phyloP scores from a whole-genome alignment of 2,888 invertebrate species.

The Thelaira solivaga region DNA sequence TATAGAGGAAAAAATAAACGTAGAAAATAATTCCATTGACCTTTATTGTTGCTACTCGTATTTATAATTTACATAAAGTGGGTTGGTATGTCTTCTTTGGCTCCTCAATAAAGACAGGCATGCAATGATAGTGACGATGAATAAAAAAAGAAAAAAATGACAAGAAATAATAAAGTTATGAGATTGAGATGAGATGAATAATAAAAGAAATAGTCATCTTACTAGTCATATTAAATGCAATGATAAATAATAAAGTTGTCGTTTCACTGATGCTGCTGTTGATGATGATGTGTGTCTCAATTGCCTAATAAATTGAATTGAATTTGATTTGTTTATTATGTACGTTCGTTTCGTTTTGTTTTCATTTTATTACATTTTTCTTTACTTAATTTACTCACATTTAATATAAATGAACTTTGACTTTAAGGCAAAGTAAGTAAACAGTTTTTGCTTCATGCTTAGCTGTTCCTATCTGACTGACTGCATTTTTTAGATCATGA shows the following conservation, averaged over 20 bases:
- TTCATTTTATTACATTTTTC: conserved; percentile 22
- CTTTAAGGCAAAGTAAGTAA: conserved; percentile 39
- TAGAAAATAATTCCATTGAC: conserved; percentile 53
- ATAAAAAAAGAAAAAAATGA: conserved; percentile 4
- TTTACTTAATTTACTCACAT: conserved; percentile 26
- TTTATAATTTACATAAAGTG: conserved; percentile 38
- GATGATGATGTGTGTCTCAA: conserved; percentile 38
- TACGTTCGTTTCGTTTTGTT: conserved; percentile 11
- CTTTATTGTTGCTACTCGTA: conserved; percentile 44
- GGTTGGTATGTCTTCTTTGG: conserved; percentile 38
- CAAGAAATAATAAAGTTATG: background rate
- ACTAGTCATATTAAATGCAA: background rate
- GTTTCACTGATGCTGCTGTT: conserved; percentile 7
- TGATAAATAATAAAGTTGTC: conserved; percentile 16
- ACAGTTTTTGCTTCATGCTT: background rate
- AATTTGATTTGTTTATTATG: conserved; percentile 41
- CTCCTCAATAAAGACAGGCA: conserved; percentile 6
- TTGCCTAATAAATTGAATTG: conserved; percentile 52
- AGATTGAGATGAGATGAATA: conserved; percentile 18
- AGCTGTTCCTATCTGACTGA: background rate
- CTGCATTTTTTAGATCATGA: background rate
- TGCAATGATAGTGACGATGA: conserved; percentile 12
- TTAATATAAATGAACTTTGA: conserved; percentile 49
- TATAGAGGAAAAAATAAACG: conserved; percentile 12
- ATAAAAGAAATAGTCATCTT: conserved; percentile 11